phyloP scores from a whole-genome alignment of 2,797 vertebrate species.

The Hirundo rustica region DNA sequence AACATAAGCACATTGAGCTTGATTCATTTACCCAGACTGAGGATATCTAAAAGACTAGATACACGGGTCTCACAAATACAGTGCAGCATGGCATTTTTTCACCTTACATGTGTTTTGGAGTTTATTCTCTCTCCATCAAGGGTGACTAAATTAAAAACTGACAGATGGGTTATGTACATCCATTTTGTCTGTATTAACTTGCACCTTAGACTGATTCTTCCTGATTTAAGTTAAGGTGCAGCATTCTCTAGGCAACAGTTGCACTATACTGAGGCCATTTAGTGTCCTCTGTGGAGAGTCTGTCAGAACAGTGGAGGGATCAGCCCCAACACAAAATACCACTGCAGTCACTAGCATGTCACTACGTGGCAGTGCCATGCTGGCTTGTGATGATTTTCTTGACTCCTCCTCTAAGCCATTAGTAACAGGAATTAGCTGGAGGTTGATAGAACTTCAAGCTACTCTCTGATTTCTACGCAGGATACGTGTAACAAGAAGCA shows the following conservation, averaged over 20 bases:
- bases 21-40: neutral
- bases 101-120: neutral
- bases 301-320: neutral
- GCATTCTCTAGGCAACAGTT: neutral
- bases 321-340: neutral
- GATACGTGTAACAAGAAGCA: neutral
- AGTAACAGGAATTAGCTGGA: neutral
- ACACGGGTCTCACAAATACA: neutral
- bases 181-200: neutral
- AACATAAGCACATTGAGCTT: neutral
- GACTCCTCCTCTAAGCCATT: neutral
- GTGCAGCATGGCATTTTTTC: rapidly evolving
- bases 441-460: neutral
- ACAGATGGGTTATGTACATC: neutral
- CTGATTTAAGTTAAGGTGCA: neutral
- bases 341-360: neutral
- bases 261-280: neutral
- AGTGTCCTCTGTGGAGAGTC: neutral
- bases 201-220: neutral
- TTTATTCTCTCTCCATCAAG: neutral
- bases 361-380: neutral
- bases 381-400: neutral
- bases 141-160: neutral
- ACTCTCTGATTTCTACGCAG: neutral
- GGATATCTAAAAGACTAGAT: neutral